Conservation (phyloP, 2,888 invertebrate genomes). For the Orthosia gracilis region DNA sequence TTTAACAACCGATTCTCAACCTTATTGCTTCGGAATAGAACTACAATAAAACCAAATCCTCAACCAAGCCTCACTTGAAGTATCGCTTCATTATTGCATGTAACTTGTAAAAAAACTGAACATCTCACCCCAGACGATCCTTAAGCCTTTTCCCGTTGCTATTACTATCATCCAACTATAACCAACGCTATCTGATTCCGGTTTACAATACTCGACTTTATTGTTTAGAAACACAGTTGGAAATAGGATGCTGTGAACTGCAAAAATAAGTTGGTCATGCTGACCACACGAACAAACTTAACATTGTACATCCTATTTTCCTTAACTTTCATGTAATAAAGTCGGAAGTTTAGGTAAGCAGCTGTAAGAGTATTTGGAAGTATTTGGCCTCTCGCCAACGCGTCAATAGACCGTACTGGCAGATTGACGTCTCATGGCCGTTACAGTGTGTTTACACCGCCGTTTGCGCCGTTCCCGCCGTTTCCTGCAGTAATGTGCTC, state of each 20-base stretch:
- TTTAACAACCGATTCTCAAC: constrained; percentile 25
- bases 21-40: constrained; percentile 33
- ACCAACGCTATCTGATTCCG: constrained; percentile 43
- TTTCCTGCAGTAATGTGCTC: constrained; percentile 68
- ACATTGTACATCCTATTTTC: not conserved
- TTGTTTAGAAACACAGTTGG: constrained; percentile 20
- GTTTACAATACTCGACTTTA: constrained; percentile 39
- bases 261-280: constrained; percentile 60
- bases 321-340: constrained; percentile 14
- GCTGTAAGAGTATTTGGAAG: constrained; percentile 21
- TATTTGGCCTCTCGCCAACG: constrained; percentile 71
- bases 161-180: constrained; percentile 67
- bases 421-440: constrained; percentile 65
- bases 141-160: constrained; percentile 71
- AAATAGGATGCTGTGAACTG: constrained; percentile 34
- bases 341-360: constrained; percentile 5
- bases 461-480: constrained; percentile 68
- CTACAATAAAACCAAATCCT: constrained; percentile 45
- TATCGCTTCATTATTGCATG: constrained; percentile 58
- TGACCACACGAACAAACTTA: constrained; percentile 60
- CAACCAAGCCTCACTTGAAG: constrained; percentile 43
- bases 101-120: constrained; percentile 63
- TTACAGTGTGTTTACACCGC: constrained; percentile 71
- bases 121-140: constrained; percentile 68
- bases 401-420: constrained; percentile 71